These are phyloP conservation scores for Asbolus verrucosus DNA, from an alignment of 1,140 invertebrate genomes.

Conservation along the genomic window DNA sequence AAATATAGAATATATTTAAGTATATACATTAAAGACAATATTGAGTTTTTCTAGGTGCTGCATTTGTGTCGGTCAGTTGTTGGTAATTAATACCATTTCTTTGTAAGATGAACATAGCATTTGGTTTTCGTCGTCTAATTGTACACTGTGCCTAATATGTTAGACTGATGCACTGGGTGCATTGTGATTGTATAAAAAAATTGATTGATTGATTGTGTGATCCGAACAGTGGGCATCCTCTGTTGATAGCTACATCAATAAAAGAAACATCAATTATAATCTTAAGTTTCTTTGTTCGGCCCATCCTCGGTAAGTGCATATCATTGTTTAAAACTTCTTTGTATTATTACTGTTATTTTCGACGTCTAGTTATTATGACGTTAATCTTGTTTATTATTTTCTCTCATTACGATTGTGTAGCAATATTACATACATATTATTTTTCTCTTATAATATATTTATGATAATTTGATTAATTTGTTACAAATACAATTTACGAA, in stretches of 20 bases:
- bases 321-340: neutral
- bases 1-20: constrained; percentile 5
- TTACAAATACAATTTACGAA: constrained; percentile 33
- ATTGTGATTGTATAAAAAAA: constrained; percentile 57
- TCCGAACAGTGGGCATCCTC: constrained; percentile 63
- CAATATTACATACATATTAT: constrained; percentile 30
- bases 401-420: constrained; percentile 13
- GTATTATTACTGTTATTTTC: neutral
- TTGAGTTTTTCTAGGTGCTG: constrained; percentile 39
- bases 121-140: constrained; percentile 53
- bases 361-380: neutral
- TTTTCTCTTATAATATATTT: constrained; percentile 29
- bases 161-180: constrained; percentile 59
- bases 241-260: constrained; percentile 63
- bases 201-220: constrained; percentile 54
- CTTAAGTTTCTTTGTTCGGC: constrained; percentile 13
- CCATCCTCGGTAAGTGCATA: constrained; percentile 31
- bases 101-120: constrained; percentile 52
- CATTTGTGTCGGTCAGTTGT: constrained; percentile 1
- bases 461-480: constrained; percentile 32
- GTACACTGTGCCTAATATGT: constrained; percentile 63
- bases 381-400: constrained; percentile 15
- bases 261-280: constrained; percentile 56
- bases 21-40: constrained; percentile 3
- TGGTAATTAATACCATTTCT: too few relatives aligned